These are phyloP conservation scores for Eciton burchellii DNA, from an alignment of 1,140 invertebrate genomes.

Conservation along the genomic window DNA sequence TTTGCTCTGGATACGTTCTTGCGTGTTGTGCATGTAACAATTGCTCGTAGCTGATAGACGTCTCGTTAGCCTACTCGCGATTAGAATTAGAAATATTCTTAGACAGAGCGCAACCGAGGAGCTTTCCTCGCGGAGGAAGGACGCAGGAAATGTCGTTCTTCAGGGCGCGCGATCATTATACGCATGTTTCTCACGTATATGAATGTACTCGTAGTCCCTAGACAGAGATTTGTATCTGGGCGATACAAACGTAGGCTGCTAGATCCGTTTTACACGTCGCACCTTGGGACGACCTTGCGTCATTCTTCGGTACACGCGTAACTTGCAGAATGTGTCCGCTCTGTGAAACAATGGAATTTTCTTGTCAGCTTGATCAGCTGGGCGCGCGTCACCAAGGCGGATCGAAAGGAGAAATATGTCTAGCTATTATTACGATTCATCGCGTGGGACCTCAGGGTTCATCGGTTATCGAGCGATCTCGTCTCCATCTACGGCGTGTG, in stretches of 20 bases:
- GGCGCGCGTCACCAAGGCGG: neutral
- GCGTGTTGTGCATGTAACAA: conserved; percentile 56
- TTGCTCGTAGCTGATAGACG: conserved; percentile 53
- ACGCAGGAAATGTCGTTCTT: conserved; percentile 1
- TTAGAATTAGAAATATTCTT: conserved; percentile 35
- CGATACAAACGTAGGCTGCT: conserved; percentile 46
- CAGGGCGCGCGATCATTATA: conserved; percentile 2
- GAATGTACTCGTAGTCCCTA: neutral
- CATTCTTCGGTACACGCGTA: neutral
- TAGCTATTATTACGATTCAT: too few relatives aligned
- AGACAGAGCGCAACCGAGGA: conserved; percentile 7
- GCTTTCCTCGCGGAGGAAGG: conserved; percentile 27
- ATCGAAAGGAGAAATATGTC: neutral
- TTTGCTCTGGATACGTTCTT: conserved; percentile 52
- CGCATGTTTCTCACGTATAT: conserved; percentile 10
- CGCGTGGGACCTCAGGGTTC: too few relatives aligned
- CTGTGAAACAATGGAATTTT: neutral
- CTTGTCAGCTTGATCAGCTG: neutral
- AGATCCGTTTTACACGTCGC: conserved; percentile 43
- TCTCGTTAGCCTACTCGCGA: conserved; percentile 60
- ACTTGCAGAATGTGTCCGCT: neutral
- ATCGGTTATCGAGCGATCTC: neutral
- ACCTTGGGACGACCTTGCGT: conserved; percentile 23
- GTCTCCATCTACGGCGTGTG: conserved; percentile 20
- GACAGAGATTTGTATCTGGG: conserved; percentile 24